Evolutionary conservation across 2,888 invertebrate species (phyloP).

Genomic region (Boloria euphrosyne): DNA sequence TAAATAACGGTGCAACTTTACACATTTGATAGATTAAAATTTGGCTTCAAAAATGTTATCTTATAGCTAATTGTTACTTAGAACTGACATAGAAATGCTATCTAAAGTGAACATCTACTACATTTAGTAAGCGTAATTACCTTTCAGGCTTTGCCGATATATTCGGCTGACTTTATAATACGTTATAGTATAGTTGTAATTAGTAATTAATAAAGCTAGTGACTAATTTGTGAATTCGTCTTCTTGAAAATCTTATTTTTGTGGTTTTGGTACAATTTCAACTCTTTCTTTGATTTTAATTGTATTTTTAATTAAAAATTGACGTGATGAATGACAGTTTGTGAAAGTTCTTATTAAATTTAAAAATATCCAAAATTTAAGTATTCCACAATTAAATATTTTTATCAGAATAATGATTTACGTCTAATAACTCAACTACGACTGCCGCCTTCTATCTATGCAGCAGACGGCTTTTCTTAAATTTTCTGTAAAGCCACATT

Average conservation of each 20-base stretch:
- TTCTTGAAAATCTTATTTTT: constrained; percentile 42
- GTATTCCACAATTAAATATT: not conserved
- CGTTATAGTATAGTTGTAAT: constrained; percentile 28
- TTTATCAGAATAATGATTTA: constrained; percentile 6
- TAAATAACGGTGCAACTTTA: constrained; percentile 10
- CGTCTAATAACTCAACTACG: constrained; percentile 47
- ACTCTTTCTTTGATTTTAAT: not conserved
- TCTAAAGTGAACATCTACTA: constrained; percentile 38
- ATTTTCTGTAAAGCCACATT: constrained; percentile 72
- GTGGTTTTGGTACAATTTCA: constrained; percentile 34
- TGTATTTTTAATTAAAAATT: not conserved
- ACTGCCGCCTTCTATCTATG: constrained; percentile 72
- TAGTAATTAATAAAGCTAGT: constrained; percentile 42
- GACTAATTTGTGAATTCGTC: constrained; percentile 55
- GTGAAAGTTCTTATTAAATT: too few relatives aligned
- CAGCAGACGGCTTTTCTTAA: constrained; percentile 75
- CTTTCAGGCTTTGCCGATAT: constrained; percentile 58
- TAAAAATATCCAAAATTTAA: too few relatives aligned
- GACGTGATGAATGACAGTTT: too few relatives aligned
- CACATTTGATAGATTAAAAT: constrained; percentile 19
- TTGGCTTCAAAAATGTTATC: constrained; percentile 14
- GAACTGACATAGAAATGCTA: constrained; percentile 16
- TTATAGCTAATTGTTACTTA: constrained; percentile 6
- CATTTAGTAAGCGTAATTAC: constrained; percentile 72
- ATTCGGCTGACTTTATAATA: constrained; percentile 29